These are phyloP conservation scores for Scaptomyza flava DNA, from an alignment of 2,888 invertebrate genomes.

Conservation along the genomic window DNA sequence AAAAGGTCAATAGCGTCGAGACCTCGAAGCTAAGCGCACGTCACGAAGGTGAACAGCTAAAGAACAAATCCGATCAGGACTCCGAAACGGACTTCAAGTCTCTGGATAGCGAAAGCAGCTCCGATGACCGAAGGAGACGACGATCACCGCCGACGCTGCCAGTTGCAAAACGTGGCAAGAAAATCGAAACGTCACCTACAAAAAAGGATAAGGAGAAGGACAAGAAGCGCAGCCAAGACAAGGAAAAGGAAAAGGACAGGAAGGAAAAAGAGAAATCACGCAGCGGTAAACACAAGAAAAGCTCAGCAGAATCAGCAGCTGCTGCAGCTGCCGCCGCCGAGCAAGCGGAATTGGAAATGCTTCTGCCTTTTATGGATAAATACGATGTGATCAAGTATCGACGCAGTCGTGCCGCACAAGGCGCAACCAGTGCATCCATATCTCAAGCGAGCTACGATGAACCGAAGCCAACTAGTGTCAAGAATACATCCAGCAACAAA, in stretches of 20 bases:
- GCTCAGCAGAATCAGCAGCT: constrained; percentile 63
- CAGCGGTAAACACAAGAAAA: constrained; percentile 56
- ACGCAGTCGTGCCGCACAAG: constrained; percentile 84
- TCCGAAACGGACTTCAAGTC: constrained; percentile 81
- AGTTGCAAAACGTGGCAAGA: constrained; percentile 41
- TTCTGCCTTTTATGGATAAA: constrained; percentile 85
- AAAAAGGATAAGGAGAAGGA: constrained; percentile 48
- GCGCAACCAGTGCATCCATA: constrained; percentile 85
- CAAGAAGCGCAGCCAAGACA: constrained; percentile 42
- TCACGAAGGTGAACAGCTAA: constrained; percentile 48
- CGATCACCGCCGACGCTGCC: constrained; percentile 27
- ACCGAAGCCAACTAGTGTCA: constrained; percentile 50
- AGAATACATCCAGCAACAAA: constrained; percentile 42
- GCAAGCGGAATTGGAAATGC: constrained; percentile 81
- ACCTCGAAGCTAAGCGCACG: constrained; percentile 60
- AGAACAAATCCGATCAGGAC: constrained; percentile 58
- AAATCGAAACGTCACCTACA: constrained; percentile 22
- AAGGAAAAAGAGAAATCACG: constrained; percentile 57
- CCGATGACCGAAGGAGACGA: constrained; percentile 39
- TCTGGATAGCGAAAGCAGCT: constrained; percentile 73
- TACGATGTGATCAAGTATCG: constrained; percentile 88
- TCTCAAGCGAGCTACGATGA: constrained; percentile 58
- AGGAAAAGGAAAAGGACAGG: constrained; percentile 43
- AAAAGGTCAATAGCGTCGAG: constrained; percentile 72
- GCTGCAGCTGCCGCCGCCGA: constrained; percentile 77